phyloP scores from a whole-genome alignment of 2,113 vertebrate species.

The Fregetta grallaria region DNA sequence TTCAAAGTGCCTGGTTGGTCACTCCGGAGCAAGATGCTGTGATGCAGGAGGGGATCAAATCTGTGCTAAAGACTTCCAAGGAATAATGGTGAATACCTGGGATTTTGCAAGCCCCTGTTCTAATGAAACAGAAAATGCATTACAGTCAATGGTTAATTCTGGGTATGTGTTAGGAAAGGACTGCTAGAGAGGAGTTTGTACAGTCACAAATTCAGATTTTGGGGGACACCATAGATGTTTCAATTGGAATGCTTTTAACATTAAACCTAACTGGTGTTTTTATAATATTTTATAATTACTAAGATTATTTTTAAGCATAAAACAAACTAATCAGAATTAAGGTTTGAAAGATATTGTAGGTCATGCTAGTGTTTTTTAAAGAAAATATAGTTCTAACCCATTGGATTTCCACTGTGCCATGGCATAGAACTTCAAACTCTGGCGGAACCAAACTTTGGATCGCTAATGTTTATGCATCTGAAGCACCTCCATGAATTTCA shows the following conservation, averaged over 20 bases:
- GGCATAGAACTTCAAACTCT: background rate
- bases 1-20: background rate
- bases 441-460: background rate
- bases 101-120: background rate
- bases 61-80: background rate
- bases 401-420: background rate
- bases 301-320: background rate
- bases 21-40: background rate
- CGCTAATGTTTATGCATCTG: background rate
- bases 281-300: background rate
- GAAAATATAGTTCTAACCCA: background rate
- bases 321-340: background rate
- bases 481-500: background rate
- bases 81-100: background rate
- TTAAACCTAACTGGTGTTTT: background rate
- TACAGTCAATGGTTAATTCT: background rate
- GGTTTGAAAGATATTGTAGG: background rate
- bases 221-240: background rate
- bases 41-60: background rate
- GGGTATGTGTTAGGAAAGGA: background rate
- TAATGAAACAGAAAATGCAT: background rate
- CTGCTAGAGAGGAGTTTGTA: background rate
- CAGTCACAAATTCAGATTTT: background rate
- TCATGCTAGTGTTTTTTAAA: background rate
- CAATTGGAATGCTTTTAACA: background rate